These are phyloP conservation scores for Bujurquina vittata DNA, from an alignment of 2,113 vertebrate species.

Conservation along the genomic window DNA sequence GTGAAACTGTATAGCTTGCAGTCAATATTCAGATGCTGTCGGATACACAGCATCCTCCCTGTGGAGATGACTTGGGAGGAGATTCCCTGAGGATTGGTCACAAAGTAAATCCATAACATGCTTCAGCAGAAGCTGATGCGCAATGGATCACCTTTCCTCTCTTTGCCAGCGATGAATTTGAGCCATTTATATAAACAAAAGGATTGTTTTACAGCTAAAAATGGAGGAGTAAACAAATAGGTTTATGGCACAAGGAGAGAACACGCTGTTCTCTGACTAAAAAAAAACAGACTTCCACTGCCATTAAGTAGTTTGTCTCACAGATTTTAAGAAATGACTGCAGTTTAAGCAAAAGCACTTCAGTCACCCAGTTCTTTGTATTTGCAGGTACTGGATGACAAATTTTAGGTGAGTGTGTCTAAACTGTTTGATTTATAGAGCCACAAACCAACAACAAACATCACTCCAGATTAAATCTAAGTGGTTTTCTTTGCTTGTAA, in stretches of 20 bases:
- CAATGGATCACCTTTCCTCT: background rate
- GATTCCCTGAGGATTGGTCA: slow-evolving; percentile 42
- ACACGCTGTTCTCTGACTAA: background rate
- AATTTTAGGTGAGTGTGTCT: background rate
- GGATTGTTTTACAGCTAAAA: slow-evolving; percentile 18
- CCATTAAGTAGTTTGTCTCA: background rate
- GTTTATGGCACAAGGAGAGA: background rate
- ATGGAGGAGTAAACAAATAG: background rate
- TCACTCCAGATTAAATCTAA: background rate
- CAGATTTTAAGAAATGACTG: background rate
- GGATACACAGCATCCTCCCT: slow-evolving; percentile 26
- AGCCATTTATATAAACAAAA: background rate
- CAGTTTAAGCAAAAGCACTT: background rate
- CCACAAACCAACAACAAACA: background rate
- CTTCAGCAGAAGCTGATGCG: slow-evolving; percentile 7
- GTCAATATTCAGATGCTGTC: slow-evolving; percentile 47
- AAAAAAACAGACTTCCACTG: background rate
- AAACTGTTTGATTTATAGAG: background rate
- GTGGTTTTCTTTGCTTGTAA: background rate
- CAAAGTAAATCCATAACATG: slow-evolving; percentile 33
- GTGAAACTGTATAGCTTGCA: slow-evolving; percentile 22
- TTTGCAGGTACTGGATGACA: background rate
- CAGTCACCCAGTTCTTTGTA: background rate
- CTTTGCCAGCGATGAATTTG: slow-evolving; percentile 1
- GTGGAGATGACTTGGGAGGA: slow-evolving; percentile 25